Conservation (phyloP, 2,888 invertebrate genomes). For the Thereva unica region DNA sequence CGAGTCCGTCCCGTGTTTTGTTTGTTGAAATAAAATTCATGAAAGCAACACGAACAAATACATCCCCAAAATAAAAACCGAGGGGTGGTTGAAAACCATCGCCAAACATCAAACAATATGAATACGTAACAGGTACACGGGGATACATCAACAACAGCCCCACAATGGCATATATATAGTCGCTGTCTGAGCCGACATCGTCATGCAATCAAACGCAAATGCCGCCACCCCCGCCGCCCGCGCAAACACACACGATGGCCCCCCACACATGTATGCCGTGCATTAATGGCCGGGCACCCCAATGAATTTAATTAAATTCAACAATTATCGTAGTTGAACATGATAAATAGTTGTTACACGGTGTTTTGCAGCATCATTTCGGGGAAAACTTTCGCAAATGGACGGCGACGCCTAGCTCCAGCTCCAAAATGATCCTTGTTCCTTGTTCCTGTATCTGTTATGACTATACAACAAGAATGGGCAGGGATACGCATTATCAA, state of each 20-base stretch:
- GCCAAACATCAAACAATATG: background rate
- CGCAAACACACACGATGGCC: slow-evolving; percentile 1
- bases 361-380: slow-evolving; percentile 42
- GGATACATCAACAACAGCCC: too few species aligned
- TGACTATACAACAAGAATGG: background rate
- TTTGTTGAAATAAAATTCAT: background rate
- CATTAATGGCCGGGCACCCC: slow-evolving; percentile 34
- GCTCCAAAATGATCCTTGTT: slow-evolving; percentile 9
- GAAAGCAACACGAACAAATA: too few species aligned
- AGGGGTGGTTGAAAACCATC: background rate
- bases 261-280: slow-evolving; percentile 8
- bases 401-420: slow-evolving; percentile 11
- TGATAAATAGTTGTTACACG: slow-evolving; percentile 43
- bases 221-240: background rate
- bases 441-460: slow-evolving; percentile 17
- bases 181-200: background rate
- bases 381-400: slow-evolving; percentile 20
- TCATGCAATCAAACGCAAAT: slow-evolving; percentile 17
- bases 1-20: background rate
- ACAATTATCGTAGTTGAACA: slow-evolving; percentile 44
- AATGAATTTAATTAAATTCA: slow-evolving; percentile 44
- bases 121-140: slow-evolving; percentile 9
- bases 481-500: slow-evolving; percentile 37
- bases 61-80: too few species aligned
- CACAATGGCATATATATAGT: too few species aligned